Conservation (phyloP, 1,140 invertebrate genomes). For the Drosophila prosaltans region DNA sequence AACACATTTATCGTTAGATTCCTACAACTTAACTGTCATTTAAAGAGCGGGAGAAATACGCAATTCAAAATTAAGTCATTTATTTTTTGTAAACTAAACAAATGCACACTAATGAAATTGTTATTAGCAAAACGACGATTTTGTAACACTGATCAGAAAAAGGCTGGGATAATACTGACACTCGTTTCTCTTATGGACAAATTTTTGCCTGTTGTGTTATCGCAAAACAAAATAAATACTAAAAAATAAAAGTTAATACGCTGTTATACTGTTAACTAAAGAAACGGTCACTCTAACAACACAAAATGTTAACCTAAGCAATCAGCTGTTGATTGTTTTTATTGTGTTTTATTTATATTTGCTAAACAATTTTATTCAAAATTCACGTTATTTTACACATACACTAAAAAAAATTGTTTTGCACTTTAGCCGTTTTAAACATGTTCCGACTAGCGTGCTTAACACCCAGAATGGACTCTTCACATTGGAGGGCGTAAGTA, state of each 20-base stretch:
- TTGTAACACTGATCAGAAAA: too few relatives aligned
- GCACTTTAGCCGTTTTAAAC: background rate
- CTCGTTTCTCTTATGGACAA: too few relatives aligned
- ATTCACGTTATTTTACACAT: background rate
- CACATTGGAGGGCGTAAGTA: conserved; percentile 56
- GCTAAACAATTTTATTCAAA: background rate
- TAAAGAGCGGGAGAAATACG: background rate
- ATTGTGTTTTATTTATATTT: conserved; percentile 4
- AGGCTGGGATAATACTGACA: too few relatives aligned
- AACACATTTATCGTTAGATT: background rate
- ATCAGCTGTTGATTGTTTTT: conserved; percentile 11
- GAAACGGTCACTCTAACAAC: background rate
- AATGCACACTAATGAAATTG: too few relatives aligned
- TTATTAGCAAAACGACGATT: too few relatives aligned
- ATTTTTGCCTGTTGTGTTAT: too few relatives aligned
- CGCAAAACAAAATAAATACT: too few relatives aligned
- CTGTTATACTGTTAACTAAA: too few relatives aligned
- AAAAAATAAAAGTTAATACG: too few relatives aligned
- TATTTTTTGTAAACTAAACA: too few relatives aligned
- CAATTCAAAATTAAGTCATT: too few relatives aligned
- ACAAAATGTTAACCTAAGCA: background rate
- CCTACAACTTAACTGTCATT: background rate
- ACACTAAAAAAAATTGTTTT: background rate
- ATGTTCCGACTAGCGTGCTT: conserved; percentile 44
- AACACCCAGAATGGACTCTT: background rate